Conservation (phyloP, 2,888 invertebrate genomes). For the Drosophila mercatorum region DNA sequence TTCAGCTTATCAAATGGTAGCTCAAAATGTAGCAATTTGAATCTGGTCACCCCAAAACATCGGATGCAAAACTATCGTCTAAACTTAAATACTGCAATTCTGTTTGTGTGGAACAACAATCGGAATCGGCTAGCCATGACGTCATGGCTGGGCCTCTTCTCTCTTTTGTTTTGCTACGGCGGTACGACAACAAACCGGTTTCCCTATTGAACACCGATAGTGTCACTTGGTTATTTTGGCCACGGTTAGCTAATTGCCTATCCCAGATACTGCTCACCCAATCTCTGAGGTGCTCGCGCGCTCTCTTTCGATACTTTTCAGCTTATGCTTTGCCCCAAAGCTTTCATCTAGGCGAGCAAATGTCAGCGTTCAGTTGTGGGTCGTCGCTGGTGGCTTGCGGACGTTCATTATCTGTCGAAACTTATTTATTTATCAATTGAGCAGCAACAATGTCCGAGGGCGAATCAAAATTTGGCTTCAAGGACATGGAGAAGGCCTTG, state of each 20-base stretch:
- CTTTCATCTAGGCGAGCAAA: slow-evolving; percentile 9
- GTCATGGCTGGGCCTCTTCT: slow-evolving; percentile 44
- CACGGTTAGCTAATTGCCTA: slow-evolving; percentile 72
- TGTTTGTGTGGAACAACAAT: slow-evolving; percentile 14
- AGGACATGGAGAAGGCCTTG: slow-evolving; percentile 89
- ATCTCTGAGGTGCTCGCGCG: slow-evolving; percentile 49
- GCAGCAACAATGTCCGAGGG: slow-evolving; percentile 63
- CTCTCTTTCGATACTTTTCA: slow-evolving; percentile 29
- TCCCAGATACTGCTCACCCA: slow-evolving; percentile 24
- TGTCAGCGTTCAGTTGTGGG: slow-evolving; percentile 54
- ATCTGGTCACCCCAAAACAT: background rate
- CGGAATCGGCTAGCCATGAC: slow-evolving; percentile 46
- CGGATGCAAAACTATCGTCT: background rate
- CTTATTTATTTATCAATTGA: slow-evolving; percentile 9
- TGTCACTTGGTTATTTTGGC: slow-evolving; percentile 77
- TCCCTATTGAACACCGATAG: slow-evolving; percentile 31
- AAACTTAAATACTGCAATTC: background rate
- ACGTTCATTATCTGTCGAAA: slow-evolving; percentile 13
- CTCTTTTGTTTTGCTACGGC: slow-evolving; percentile 70
- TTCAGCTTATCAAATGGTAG: no score
- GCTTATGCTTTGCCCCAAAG: slow-evolving; percentile 8
- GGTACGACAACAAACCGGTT: slow-evolving; percentile 72
- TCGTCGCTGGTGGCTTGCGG: slow-evolving; percentile 44
- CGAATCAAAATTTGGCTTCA: slow-evolving; percentile 89
- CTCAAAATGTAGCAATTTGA: background rate